Evolutionary conservation across 2,888 invertebrate species (phyloP), one percentile per base, ranked within the genome.

Genomic region (Endotricha flammealis): DNA sequence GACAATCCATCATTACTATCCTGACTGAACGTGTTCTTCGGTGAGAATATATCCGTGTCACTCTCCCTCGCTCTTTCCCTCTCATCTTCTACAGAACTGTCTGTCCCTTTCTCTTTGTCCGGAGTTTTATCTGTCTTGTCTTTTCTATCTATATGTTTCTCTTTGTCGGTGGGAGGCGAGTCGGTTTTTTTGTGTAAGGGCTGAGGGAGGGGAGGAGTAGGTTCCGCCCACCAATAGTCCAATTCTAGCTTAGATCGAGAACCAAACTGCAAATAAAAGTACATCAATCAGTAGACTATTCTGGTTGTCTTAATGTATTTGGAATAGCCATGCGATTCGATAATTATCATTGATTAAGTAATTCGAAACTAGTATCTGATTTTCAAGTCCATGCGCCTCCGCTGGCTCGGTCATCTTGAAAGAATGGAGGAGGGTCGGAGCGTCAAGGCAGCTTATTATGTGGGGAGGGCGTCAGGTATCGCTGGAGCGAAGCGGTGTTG

Each of bases 171-270:
- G 11, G 35, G 35, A 1, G 39, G 16, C 13, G 38, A 53, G 17
- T 64, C 55, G 1, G 43, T 63, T 30, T 41, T 49, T 5, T 52
- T 57, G 31, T 49, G 44, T 20, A 42, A 49, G 0, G 64, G 64
- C 17, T 57, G 63, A 0, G 78, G 73, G 1, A 86, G 49, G 0
- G 87, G 86, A 0, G 78, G 67, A 0, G 79, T 72, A 0, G 86
- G 69, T 34, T 90, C 90, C 29, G 90, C 90, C 94, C 94, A 95
- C 89, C 92, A 92, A 70, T 95, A 95, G 67, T 95, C 93, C 12
- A 95, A 70, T 38, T 91, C 89, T 16, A 95, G 72, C 70, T 91
- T 93, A 0, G 93, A 92, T 41, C 95, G 91, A 38, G 88, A 85
- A 9, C 93, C 93, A 69, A 92, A 92, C 92, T 92, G 62, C 23